A percentile compares a stretch with the other conserved stretches of the same genome.
These are phyloP conservation scores for Pseudachorutes palmiensis DNA, from an alignment of 1,140 invertebrate genomes.

Conservation along the genomic window DNA sequence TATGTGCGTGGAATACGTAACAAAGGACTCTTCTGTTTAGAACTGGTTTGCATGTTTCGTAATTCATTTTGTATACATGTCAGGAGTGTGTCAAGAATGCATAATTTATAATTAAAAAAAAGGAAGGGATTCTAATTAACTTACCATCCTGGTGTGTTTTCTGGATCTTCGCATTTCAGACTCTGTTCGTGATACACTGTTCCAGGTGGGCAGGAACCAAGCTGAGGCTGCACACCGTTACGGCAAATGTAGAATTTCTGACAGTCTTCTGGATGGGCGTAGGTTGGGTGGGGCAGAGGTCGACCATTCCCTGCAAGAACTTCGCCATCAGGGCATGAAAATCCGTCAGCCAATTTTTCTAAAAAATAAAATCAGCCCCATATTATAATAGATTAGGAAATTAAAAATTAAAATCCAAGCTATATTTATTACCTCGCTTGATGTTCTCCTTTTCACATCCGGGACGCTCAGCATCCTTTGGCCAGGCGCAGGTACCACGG, in stretches of 20 bases:
- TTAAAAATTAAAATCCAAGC: background rate
- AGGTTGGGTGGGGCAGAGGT: conserved; percentile 65
- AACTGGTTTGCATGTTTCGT: background rate
- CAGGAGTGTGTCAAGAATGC: background rate
- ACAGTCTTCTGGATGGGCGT: conserved; percentile 71
- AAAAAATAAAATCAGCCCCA: conserved; percentile 29
- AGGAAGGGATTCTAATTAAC: conserved; percentile 25
- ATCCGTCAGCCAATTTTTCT: conserved; percentile 64
- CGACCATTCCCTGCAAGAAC: conserved; percentile 59
- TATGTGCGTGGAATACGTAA: too few relatives aligned
- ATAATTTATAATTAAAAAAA: background rate
- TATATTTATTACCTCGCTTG: conserved; percentile 50
- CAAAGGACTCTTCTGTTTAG: too few relatives aligned
- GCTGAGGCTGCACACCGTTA: conserved; percentile 64
- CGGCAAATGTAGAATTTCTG: conserved; percentile 77
- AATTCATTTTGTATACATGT: background rate
- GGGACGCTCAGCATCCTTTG: conserved; percentile 47
- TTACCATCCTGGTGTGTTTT: conserved; percentile 73
- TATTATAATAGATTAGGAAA: conserved; percentile 4
- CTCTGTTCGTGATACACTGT: conserved; percentile 72
- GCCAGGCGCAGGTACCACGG: conserved; percentile 66
- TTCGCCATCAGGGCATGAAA: conserved; percentile 65
- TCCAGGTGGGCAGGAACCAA: conserved; percentile 63
- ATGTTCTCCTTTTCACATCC: conserved; percentile 53
- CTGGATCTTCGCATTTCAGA: conserved; percentile 70